phyloP scores from a whole-genome alignment of 2,888 invertebrate species.

The Carabus problematicus region DNA sequence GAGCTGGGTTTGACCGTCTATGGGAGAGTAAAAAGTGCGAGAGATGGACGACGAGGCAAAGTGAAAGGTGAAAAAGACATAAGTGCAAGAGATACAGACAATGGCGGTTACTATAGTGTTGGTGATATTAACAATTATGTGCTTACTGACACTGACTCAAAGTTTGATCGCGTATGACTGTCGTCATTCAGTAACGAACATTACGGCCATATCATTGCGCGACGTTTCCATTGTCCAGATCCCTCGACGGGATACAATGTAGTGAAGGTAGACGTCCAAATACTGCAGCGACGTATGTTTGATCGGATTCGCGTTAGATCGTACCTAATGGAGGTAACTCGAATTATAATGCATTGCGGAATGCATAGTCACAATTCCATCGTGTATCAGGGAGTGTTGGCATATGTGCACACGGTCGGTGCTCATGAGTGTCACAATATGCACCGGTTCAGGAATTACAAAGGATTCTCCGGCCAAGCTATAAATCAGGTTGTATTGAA shows the following conservation, averaged over 20 bases:
- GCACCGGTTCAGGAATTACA: slow-evolving; percentile 25
- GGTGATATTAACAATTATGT: no score
- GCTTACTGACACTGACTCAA: no score
- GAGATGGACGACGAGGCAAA: no score
- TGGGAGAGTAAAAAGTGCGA: no score
- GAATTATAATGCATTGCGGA: slow-evolving; percentile 35
- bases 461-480: slow-evolving; percentile 1
- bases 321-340: slow-evolving; percentile 40
- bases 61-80: no score
- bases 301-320: slow-evolving; percentile 28
- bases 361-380: slow-evolving; percentile 41
- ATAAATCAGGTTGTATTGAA: slow-evolving; percentile 34
- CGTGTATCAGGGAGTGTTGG: slow-evolving; percentile 41
- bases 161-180: slow-evolving; percentile 39
- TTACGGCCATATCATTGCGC: slow-evolving; percentile 22
- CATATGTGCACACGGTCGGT: slow-evolving; percentile 38
- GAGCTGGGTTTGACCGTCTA: no score
- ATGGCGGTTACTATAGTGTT: no score
- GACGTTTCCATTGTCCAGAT: slow-evolving; percentile 14
- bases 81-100: no score
- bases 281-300: slow-evolving; percentile 19
- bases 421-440: slow-evolving; percentile 37
- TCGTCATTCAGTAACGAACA: slow-evolving; percentile 28
- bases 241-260: no score
- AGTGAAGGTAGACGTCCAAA: slow-evolving; percentile 24